A percentile compares a stretch with the other conserved stretches of the same genome.
Evolutionary conservation across 2,797 vertebrate genomes (phyloP).

Genomic region (Ceyx erithaca): DNA sequence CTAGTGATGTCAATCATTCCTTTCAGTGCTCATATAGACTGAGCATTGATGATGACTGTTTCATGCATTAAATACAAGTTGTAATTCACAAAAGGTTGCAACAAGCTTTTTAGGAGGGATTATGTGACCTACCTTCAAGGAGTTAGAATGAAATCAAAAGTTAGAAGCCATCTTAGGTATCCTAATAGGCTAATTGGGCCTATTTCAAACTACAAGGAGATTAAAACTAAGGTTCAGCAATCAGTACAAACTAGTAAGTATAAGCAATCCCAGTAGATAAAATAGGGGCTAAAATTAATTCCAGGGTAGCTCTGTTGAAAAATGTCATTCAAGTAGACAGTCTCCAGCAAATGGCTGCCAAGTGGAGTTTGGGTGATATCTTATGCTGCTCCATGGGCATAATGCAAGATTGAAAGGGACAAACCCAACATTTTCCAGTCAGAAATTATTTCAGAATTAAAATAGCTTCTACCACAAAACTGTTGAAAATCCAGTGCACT

Average conservation of each 20-base stretch:
- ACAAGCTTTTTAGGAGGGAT: constrained; percentile 20
- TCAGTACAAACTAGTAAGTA: constrained; percentile 25
- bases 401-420: neutral
- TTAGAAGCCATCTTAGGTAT: neutral
- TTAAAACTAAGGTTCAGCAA: neutral
- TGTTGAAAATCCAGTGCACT: neutral
- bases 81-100: constrained; percentile 12
- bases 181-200: neutral
- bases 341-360: neutral
- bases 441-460: neutral
- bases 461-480: neutral
- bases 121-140: neutral
- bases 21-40: neutral
- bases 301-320: neutral
- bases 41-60: neutral
- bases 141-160: constrained; percentile 7
- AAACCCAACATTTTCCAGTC: neutral
- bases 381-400: neutral
- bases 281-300: constrained; percentile 17
- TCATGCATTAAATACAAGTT: neutral
- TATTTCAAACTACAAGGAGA: neutral
- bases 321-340: neutral
- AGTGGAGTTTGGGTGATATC: neutral
- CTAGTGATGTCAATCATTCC: neutral
- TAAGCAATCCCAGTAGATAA: constrained; percentile 30